Evolutionary conservation across 2,113 vertebrate genomes (phyloP).

Genomic region (Danio rerio): DNA sequence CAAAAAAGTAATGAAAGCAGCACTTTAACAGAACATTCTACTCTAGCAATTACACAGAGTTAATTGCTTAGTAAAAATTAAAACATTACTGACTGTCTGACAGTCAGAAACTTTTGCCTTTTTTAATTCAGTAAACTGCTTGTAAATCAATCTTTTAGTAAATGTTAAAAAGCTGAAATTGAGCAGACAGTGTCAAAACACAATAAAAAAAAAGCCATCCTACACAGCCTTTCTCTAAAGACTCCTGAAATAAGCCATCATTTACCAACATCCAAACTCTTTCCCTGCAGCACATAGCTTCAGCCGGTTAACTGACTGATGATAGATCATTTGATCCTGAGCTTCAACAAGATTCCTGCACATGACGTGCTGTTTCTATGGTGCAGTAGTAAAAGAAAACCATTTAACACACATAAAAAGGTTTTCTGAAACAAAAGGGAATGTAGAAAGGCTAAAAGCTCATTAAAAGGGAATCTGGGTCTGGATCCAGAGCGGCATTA

Average conservation of each 20-base stretch:
- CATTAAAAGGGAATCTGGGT: slow-evolving; percentile 61
- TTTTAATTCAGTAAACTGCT: too few species aligned
- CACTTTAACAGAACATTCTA: neutral
- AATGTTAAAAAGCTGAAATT: neutral
- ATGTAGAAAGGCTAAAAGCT: slow-evolving; percentile 28
- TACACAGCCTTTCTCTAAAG: neutral
- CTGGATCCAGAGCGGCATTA: slow-evolving; percentile 42
- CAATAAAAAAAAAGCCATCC: neutral
- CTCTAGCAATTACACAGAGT: neutral
- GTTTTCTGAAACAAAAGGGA: slow-evolving; percentile 22
- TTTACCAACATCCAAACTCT: neutral
- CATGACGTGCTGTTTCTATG: slow-evolving; percentile 10
- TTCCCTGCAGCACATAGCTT: slow-evolving; percentile 17
- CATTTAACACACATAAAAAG: slow-evolving; percentile 8
- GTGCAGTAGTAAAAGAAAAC: slow-evolving; percentile 26
- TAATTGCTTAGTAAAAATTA: neutral
- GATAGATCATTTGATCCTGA: neutral
- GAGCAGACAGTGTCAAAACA: neutral
- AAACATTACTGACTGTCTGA: neutral
- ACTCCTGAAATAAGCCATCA: neutral
- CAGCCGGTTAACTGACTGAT: neutral
- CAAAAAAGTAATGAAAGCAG: neutral
- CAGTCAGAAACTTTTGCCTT: neutral
- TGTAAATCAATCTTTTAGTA: too few species aligned
- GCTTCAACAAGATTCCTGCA: slow-evolving; percentile 25